phyloP scores from a whole-genome alignment of 2,797 vertebrate genomes.

The Sorex maritimensis region DNA sequence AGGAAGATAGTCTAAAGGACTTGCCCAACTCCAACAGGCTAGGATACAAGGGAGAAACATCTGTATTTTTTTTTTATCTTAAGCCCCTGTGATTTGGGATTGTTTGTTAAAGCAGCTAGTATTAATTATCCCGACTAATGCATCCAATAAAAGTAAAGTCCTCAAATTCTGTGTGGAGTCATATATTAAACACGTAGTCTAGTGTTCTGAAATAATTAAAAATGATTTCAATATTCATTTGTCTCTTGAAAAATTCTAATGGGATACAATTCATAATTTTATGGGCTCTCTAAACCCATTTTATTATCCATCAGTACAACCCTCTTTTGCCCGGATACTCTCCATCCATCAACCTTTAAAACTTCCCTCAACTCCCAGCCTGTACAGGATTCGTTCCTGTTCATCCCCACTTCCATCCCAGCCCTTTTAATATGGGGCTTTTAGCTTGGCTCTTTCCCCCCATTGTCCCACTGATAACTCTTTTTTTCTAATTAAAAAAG shows the following conservation, averaged over 20 bases:
- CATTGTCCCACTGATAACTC: not conserved
- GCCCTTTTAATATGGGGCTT: not conserved
- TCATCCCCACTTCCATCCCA: not conserved
- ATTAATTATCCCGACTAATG: constrained; percentile 75
- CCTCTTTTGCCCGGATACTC: constrained; percentile 12
- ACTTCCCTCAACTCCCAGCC: not conserved
- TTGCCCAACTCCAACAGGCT: not conserved
- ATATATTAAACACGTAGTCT: constrained; percentile 70
- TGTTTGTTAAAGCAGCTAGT: constrained; percentile 76
- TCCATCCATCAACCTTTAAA: not conserved
- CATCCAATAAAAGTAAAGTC: constrained; percentile 67
- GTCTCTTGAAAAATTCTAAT: constrained; percentile 67
- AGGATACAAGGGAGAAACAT: constrained; percentile 46
- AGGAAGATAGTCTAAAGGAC: not conserved
- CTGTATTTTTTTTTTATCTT: constrained; percentile 43
- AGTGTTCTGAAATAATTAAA: constrained; percentile 81
- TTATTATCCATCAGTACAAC: constrained; percentile 52
- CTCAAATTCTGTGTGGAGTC: constrained; percentile 63
- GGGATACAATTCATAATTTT: constrained; percentile 76
- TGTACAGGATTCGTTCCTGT: not conserved
- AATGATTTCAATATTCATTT: constrained; percentile 76
- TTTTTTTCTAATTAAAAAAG: not conserved
- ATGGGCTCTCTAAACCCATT: constrained; percentile 68
- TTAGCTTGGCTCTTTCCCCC: not conserved
- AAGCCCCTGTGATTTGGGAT: constrained; percentile 59